Conservation (phyloP, 92 coral and sea anemone genomes). For the Montipora capitata region DNA sequence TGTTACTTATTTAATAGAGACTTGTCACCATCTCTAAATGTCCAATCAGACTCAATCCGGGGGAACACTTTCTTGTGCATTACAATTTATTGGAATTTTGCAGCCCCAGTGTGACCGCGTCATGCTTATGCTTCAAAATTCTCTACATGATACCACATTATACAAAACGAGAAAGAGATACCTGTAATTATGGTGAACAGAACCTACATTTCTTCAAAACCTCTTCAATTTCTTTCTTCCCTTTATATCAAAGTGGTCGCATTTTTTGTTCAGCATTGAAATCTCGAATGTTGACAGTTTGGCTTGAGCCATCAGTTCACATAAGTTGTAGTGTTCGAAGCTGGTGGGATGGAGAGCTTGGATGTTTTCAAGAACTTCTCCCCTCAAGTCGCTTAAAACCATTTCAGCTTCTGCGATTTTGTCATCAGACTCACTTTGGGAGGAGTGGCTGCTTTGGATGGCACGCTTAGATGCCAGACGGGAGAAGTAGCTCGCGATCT, state of each 20-base stretch:
- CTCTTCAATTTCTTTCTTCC: not conserved
- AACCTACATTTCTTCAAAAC: conserved; percentile 11
- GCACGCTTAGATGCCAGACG: conserved; percentile 18
- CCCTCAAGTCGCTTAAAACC: not conserved
- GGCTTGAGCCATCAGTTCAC: conserved; percentile 5
- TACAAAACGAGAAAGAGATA: not conserved
- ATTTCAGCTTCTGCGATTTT: conserved; percentile 17
- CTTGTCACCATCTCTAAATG: too few species aligned
- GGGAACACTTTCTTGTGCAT: too few species aligned
- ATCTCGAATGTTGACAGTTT: conserved; percentile 15
- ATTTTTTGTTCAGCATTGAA: conserved; percentile 12
- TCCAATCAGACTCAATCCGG: too few species aligned
- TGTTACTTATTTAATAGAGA: too few species aligned
- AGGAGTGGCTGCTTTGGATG: not conserved
- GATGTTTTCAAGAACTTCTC: not conserved
- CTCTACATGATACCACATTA: not conserved
- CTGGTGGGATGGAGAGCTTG: too few species aligned
- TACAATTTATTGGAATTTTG: not conserved
- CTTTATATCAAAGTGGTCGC: conserved; percentile 3
- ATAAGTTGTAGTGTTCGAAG: not conserved
- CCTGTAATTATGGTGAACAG: not conserved
- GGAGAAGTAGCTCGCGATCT: not conserved
- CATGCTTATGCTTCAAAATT: not conserved
- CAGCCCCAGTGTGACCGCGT: not conserved
- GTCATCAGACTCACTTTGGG: not conserved